Base-by-base conservation (phyloP, 2,888 invertebrate genomes). In the Odontocolon sp. region DNA sequence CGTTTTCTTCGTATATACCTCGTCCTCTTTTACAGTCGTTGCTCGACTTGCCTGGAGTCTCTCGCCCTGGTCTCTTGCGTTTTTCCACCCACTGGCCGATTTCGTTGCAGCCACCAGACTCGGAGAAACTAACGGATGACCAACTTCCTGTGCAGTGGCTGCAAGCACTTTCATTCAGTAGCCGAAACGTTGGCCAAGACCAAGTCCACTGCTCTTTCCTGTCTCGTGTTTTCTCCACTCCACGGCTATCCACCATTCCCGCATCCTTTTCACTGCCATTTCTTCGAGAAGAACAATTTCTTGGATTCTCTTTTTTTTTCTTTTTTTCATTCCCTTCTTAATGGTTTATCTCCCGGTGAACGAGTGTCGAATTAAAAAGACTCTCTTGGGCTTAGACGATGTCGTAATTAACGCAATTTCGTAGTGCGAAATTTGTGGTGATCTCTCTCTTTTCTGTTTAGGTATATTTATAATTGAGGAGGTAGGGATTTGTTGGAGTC, bases 141-240 rank as follows among this genome's bases (percentile, higher is more conserved):
- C 38, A 31, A 67, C 56, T 76, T 71, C 70, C 76, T 70, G 70
- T 67, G 66, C 66, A 59, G 36, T 61, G 66, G 50, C 33, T 57
- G 59, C 56, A 31, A 31, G 52, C 42, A 33, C 50, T 56, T 36
- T 47, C 67, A 67, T 76, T 71, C 71, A 42, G 61, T 50, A 47
- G 50, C 54, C 71, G 56, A 76, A 68, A 76, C 45, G 70, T 70
- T 54, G 11, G 40, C 59, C 23, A 36, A 26, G 57, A 31, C 40
- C 33, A 11, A 31, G 36, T 70, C 42, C 61, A 52, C 63, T 52
- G 57, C 21, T 52, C 57, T 50, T 31, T 56, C 33, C 38, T 56
- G 14, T 36, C 21, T n/a, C 5, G n/a, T 36, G 11, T 45, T 23
- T 50, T 23, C 3, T 23, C 16, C 33, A 11, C 61, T 1, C 11